Percentiles rank a stretch among this genome's conserved stretches.
Conservation (phyloP, 2,113 vertebrate species). For the Campylomormyrus tamandua region DNA sequence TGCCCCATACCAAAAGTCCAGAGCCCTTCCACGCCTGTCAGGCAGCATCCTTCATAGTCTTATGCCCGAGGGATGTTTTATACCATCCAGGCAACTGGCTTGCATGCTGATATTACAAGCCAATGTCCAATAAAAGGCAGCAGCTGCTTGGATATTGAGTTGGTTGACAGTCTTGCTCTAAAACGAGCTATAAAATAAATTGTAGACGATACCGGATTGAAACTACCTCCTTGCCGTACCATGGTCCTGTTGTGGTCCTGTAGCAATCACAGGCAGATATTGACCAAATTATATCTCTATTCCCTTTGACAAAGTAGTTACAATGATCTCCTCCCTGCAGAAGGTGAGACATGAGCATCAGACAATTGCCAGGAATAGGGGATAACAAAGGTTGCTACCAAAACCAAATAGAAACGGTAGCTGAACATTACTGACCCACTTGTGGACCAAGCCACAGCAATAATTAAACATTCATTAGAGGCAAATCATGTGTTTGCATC, state of each 20-base stretch:
- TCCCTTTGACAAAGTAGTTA: not conserved
- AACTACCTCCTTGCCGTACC: not conserved
- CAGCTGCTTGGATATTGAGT: not conserved
- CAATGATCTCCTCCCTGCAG: not conserved
- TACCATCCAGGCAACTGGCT: not conserved
- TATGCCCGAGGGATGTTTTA: not conserved
- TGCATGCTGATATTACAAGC: not conserved
- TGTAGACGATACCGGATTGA: not conserved
- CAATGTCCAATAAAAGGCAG: not conserved
- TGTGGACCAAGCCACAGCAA: not conserved
- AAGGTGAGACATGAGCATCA: not conserved
- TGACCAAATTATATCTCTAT: not conserved
- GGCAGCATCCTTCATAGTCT: not conserved
- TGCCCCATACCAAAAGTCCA: not conserved
- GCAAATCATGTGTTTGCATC: not conserved
- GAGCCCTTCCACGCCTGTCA: not conserved
- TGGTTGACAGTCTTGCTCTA: not conserved
- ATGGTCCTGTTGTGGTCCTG: not conserved
- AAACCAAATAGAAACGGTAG: not conserved
- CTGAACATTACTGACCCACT: not conserved
- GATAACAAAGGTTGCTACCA: not conserved
- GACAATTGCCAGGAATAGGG: not conserved
- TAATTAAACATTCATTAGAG: not conserved
- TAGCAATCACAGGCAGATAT: not conserved
- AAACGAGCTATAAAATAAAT: not conserved